Conservation (phyloP, 2,113 vertebrate species). For the Stegastes partitus region DNA sequence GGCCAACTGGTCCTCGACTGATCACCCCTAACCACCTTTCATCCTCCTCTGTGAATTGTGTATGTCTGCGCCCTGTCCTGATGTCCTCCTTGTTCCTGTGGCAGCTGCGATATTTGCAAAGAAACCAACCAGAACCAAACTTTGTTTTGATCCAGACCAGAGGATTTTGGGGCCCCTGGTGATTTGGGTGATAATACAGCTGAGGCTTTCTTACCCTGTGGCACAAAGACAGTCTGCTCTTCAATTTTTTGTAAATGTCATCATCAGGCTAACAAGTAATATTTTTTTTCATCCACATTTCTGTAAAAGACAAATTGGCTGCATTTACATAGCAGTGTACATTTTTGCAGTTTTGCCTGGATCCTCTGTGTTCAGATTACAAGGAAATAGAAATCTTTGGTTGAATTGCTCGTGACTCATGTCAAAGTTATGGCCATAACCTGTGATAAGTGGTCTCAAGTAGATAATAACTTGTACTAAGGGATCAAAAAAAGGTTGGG, state of each 20-base stretch:
- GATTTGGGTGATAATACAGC: neutral
- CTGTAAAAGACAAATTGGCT: too few species aligned
- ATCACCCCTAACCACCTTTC: too few species aligned
- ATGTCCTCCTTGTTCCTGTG: too few species aligned
- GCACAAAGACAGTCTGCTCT: neutral
- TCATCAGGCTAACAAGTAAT: neutral
- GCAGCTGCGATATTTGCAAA: neutral
- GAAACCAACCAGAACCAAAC: neutral
- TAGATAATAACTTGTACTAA: neutral
- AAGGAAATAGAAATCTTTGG: conserved; percentile 38
- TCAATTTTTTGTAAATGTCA: neutral
- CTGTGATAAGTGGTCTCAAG: neutral
- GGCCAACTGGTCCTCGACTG: too few species aligned
- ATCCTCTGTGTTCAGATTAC: too few species aligned
- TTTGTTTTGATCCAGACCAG: neutral
- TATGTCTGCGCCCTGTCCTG: too few species aligned
- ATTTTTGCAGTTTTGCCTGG: too few species aligned
- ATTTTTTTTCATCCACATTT: neutral
- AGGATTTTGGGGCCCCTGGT: neutral
- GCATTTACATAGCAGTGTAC: too few species aligned
- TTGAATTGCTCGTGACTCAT: neutral
- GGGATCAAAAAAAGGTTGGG: too few species aligned
- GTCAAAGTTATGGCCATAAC: conserved; percentile 5
- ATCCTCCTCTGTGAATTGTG: too few species aligned
- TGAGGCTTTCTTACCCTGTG: conserved; percentile 2